Conservation (phyloP, 2,113 vertebrate genomes). For the Dryoscopus gambensis region DNA sequence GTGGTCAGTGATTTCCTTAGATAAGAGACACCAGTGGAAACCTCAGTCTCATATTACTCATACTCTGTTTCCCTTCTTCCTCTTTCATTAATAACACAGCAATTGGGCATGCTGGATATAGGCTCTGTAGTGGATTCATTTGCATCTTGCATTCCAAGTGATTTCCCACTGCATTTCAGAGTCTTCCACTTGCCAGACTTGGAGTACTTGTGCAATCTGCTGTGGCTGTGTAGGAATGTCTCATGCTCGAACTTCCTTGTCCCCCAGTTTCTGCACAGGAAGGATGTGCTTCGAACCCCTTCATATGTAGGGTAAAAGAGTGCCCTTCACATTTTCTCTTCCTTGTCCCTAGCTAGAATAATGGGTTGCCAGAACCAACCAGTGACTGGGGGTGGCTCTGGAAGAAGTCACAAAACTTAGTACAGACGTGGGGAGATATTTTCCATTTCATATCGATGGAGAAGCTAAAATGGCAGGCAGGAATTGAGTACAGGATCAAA, state of each 20-base stretch:
- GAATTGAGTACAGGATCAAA: not conserved
- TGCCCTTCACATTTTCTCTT: not conserved
- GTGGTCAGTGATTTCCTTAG: not conserved
- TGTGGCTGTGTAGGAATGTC: not conserved
- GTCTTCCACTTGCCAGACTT: not conserved
- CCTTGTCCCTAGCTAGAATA: not conserved
- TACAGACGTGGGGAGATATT: not conserved
- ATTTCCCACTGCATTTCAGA: not conserved
- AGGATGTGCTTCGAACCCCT: not conserved
- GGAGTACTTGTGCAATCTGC: not conserved
- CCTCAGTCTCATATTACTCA: not conserved
- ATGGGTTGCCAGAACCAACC: not conserved
- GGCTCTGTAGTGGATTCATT: not conserved
- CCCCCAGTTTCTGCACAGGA: not conserved
- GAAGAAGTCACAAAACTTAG: not conserved
- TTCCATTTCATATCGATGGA: not conserved
- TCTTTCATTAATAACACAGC: not conserved
- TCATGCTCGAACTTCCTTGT: accelerated
- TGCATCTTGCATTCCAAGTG: not conserved
- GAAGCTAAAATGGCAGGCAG: not conserved
- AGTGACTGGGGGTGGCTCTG: not conserved
- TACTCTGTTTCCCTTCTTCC: not conserved
- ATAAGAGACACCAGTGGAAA: not conserved
- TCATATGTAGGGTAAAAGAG: not conserved
- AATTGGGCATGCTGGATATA: not conserved